Percentiles rank a stretch among this genome's conserved stretches.
These are phyloP conservation scores for Heteractis magnifica DNA, from an alignment of 92 coral and sea anemone genomes.

Conservation along the genomic window DNA sequence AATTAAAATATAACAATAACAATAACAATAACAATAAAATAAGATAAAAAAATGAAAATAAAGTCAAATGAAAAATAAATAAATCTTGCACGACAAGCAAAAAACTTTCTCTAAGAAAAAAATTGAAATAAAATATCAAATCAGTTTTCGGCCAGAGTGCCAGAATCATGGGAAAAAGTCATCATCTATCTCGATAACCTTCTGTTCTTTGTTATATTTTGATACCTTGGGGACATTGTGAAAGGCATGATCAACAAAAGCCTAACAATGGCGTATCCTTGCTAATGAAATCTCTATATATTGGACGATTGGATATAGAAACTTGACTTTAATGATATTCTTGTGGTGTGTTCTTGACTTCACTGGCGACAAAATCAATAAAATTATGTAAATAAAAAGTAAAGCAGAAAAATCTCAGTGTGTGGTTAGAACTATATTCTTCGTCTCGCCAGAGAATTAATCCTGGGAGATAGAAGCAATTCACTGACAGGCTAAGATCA, in stretches of 20 bases:
- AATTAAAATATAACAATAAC: too few species aligned
- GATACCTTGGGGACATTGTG: not conserved
- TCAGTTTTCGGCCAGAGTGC: not conserved
- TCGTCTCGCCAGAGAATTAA: too few species aligned
- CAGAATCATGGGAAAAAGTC: not conserved
- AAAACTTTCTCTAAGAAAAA: too few species aligned
- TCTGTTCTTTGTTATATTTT: not conserved
- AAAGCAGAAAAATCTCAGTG: not conserved
- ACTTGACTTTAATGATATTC: conserved; percentile 1
- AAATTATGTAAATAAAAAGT: not conserved
- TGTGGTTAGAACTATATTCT: not conserved
- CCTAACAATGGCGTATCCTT: not conserved
- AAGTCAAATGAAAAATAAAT: too few species aligned
- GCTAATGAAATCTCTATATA: not conserved
- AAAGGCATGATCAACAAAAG: not conserved
- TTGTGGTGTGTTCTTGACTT: not conserved
- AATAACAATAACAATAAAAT: too few species aligned
- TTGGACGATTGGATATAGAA: not conserved
- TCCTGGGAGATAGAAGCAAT: not conserved
- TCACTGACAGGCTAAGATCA: conserved; percentile 13
- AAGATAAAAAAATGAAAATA: too few species aligned
- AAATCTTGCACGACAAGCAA: too few species aligned
- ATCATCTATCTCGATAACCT: not conserved
- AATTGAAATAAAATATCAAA: too few species aligned
- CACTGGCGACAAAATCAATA: conserved; percentile 1